A percentile compares a stretch with the other conserved stretches of the same genome.
phyloP scores from a whole-genome alignment of 2,113 vertebrate genomes.

The Tragelaphus buxtoni region DNA sequence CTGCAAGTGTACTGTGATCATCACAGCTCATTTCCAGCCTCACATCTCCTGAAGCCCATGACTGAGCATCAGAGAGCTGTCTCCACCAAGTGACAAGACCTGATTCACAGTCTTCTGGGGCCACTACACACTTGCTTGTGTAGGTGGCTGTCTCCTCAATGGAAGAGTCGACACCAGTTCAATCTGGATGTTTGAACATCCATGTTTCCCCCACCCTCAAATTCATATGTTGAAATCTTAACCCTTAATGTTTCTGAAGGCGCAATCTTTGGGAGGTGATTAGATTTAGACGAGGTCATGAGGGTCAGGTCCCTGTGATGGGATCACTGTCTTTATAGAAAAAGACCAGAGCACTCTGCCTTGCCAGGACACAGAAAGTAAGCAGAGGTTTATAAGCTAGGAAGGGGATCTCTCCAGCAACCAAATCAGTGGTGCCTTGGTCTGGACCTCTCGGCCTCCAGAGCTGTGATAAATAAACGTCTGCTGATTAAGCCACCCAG shows the following conservation, averaged over 20 bases:
- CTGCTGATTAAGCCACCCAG: rapidly evolving
- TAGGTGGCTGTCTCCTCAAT: not conserved
- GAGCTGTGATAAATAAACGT: not conserved
- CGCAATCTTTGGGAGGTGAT: not conserved
- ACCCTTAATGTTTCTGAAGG: not conserved
- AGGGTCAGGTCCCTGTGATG: not conserved
- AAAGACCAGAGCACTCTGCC: not conserved
- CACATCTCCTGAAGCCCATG: constrained; percentile 59
- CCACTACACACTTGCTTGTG: not conserved
- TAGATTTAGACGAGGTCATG: not conserved
- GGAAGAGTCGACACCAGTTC: not conserved
- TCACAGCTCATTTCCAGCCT: constrained; percentile 46
- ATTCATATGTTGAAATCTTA: not conserved
- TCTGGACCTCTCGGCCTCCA: not conserved
- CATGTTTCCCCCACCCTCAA: not conserved
- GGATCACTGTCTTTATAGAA: rapidly evolving
- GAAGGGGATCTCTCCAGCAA: not conserved
- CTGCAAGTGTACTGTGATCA: constrained; percentile 58
- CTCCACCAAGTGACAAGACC: constrained; percentile 56
- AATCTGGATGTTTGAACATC: not conserved
- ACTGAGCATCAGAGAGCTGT: constrained; percentile 58
- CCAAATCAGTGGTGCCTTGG: no score
- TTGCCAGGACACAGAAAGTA: no score
- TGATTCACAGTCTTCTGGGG: not conserved
- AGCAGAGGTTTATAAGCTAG: not conserved